These are phyloP conservation scores for Chaitophorus viminalis DNA, from an alignment of 2,888 invertebrate species.

Conservation along the genomic window DNA sequence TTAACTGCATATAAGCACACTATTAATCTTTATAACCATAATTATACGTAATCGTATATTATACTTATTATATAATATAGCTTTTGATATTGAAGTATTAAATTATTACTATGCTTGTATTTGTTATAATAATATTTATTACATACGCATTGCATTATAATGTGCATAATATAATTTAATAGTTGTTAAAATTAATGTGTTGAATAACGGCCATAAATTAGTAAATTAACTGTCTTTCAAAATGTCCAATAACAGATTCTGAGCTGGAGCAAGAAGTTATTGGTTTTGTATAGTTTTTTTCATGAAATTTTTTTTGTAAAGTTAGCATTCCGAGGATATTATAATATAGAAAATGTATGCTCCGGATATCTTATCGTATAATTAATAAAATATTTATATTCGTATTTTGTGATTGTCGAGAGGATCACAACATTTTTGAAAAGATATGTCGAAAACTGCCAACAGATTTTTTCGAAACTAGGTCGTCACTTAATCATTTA, in stretches of 20 bases:
- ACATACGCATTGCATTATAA: background rate
- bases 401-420: background rate
- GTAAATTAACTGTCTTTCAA: background rate
- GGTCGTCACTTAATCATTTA: background rate
- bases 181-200: background rate
- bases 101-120: background rate
- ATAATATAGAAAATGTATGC: background rate
- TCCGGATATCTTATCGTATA: background rate
- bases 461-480: no score
- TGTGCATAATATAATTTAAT: background rate
- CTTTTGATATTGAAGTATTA: conserved; percentile 20
- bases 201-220: background rate
- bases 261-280: background rate
- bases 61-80: background rate
- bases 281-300: background rate
- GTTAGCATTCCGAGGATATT: no score
- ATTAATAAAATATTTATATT: no score
- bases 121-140: background rate
- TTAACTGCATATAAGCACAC: conserved; percentile 1
- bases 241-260: background rate
- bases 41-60: background rate
- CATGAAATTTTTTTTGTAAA: no score
- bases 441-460: background rate
- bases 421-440: background rate
- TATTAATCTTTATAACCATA: background rate